These are phyloP conservation scores for Catalaphyllia jardinei DNA, from an alignment of 64 coral and sea anemone genomes.

Conservation along the genomic window DNA sequence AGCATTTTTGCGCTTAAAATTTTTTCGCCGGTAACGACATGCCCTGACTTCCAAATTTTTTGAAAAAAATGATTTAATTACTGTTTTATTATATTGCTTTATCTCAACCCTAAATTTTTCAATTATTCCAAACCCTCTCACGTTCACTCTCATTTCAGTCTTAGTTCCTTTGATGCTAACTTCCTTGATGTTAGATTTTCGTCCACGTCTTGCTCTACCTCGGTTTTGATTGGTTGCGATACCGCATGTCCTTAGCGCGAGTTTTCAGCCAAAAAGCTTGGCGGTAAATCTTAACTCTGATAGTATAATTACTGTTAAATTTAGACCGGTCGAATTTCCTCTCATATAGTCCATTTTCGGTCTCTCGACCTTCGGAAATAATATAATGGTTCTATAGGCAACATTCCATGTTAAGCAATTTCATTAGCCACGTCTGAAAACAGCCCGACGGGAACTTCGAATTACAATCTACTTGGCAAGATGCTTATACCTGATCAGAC, in stretches of 20 bases:
- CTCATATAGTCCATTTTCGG: background rate
- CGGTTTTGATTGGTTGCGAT: background rate
- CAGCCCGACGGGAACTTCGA: background rate
- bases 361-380: no score
- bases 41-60: no score
- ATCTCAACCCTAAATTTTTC: no score
- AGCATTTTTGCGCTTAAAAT: no score
- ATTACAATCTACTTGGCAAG: background rate
- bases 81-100: no score
- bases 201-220: background rate
- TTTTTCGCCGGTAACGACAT: no score
- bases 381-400: background rate
- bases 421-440: background rate
- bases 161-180: background rate
- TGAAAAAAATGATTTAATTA: no score
- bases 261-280: background rate
- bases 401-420: background rate
- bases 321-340: background rate
- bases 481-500: background rate
- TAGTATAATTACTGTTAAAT: background rate
- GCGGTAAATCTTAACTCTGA: background rate
- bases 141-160: background rate
- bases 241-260: background rate
- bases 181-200: background rate
- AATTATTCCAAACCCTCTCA: background rate